Evolutionary conservation across 2,888 invertebrate species (phyloP), one percentile per base, ranked within the genome.

Genomic region (Lasioglossum oenotherae): DNA sequence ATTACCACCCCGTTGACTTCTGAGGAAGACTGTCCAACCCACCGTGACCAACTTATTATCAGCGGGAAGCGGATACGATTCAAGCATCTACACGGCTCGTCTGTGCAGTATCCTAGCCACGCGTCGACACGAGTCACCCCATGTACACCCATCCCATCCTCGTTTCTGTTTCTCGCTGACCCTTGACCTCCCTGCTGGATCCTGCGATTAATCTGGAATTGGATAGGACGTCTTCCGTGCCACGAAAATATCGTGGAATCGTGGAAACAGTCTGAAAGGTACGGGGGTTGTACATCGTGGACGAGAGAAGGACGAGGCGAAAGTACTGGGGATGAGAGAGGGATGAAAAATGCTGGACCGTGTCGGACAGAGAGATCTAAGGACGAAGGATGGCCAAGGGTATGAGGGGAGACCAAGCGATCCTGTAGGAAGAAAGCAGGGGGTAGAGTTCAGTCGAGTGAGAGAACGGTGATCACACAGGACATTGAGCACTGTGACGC

Each of bases 391-490:
- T 14, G 14, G 31, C 67, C 67, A 49, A 76, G 46, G 67, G 74
- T 16, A 53, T 23, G 53, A 16, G 67, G 71, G 38, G 60, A 53
- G 35, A 53, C 35, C 69, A 85, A 89, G 85, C 86, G 85, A 81
- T 92, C 85, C 86, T 82, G 85, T 67, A 82, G 77, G 57, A 78
- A 82, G 84, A 87, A 82, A 81, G 84, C 82, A 77, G 78, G 87
- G 90, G 93, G 93, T 94, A 92, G 93, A 93, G 93, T 93, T 94
- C 94, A 94, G 79, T 94, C 92, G 92, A 94, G 95, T 93, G 94
- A 94, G 92, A 93, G 91, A 92, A 86, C 93, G 92, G 94, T 95
- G 95, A 95, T 95, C 95, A 95, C 87, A 95, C 95, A 94, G 94
- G 93, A 95, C 95, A 95, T 95, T 95, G 94, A 95, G 90, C 95